Evolutionary conservation across 1,140 invertebrate species (phyloP).

Genomic region (Vanessa tameamea): DNA sequence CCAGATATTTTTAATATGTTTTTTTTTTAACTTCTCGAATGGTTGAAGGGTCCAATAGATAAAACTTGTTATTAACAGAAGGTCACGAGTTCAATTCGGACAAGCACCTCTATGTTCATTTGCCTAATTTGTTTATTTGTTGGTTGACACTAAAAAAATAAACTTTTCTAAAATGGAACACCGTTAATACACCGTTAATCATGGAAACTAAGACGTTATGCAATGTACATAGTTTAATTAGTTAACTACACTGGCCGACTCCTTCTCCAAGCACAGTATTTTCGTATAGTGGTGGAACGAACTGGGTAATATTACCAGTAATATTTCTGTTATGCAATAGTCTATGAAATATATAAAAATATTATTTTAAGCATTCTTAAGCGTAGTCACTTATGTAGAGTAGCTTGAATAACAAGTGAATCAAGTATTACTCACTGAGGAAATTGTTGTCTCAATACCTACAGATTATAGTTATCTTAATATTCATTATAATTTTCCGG

Average conservation of each 20-base stretch:
- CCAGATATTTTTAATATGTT: too few species aligned
- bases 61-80: background rate
- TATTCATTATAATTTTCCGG: background rate
- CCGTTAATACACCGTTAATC: too few species aligned
- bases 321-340: background rate
- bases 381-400: background rate
- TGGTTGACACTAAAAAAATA: too few species aligned
- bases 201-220: too few species aligned
- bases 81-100: background rate
- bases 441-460: slow-evolving; percentile 14
- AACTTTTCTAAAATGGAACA: too few species aligned
- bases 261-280: too few species aligned
- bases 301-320: too few species aligned
- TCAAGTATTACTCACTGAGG: slow-evolving; percentile 20
- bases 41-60: background rate
- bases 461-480: background rate
- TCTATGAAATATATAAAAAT: background rate
- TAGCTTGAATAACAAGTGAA: slow-evolving; percentile 13
- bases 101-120: too few species aligned
- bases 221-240: too few species aligned
- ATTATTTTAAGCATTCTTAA: background rate
- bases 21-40: background rate
- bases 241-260: too few species aligned
- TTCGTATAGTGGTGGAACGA: too few species aligned
- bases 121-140: too few species aligned